These are phyloP conservation scores for Melanophora roralis DNA, from an alignment of 2,888 invertebrate genomes.

Conservation along the genomic window DNA sequence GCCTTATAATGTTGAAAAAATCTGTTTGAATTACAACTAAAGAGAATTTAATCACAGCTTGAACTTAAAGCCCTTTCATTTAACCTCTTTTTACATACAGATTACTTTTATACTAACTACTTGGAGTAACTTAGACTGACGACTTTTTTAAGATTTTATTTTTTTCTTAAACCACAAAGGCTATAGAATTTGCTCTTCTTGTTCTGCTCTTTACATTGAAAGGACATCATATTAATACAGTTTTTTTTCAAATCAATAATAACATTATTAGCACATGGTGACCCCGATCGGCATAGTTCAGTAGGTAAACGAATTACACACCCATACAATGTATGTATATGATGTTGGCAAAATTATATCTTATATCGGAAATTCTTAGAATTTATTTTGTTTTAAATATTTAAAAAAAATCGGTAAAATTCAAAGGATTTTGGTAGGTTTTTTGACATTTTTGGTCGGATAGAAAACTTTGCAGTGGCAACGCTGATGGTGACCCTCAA, in stretches of 20 bases:
- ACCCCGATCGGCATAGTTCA: too few species aligned
- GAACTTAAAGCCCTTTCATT: not conserved
- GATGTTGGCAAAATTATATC: too few species aligned
- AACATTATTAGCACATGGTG: conserved; percentile 44
- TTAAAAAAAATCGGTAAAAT: too few species aligned
- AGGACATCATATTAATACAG: not conserved
- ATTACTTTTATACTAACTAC: too few species aligned
- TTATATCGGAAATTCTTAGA: too few species aligned
- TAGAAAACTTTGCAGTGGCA: too few species aligned
- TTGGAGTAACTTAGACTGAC: not conserved
- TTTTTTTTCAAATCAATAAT: not conserved
- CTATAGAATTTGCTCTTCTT: not conserved
- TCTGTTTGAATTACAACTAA: conserved; percentile 32
- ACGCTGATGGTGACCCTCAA: conserved; percentile 59
- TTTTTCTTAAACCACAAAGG: not conserved
- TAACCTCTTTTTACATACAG: not conserved
- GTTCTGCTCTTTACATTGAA: not conserved
- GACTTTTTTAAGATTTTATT: not conserved
- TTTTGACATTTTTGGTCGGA: too few species aligned
- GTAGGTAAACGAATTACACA: conserved; percentile 33
- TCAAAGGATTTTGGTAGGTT: too few species aligned
- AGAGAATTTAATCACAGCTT: not conserved
- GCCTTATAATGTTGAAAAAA: conserved; percentile 50
- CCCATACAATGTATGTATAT: too few species aligned
- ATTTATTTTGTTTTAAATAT: too few species aligned